Conservation (phyloP, 2,113 vertebrate genomes). For the Sinocyclocheilus anshuiensis region DNA sequence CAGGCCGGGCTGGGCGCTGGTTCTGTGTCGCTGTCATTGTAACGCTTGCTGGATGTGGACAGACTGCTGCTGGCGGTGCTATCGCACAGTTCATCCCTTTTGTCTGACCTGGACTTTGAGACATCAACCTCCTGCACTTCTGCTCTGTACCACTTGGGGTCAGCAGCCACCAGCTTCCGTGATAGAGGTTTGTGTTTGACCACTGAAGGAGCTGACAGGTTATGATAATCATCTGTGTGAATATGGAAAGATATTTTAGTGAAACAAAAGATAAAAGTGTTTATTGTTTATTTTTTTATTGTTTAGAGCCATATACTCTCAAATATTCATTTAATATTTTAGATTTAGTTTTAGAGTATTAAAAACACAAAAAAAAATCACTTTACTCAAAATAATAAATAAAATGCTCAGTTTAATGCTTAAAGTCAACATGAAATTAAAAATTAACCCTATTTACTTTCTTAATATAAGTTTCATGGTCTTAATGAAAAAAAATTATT, state of each 20-base stretch:
- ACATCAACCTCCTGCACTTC: slow-evolving; percentile 67
- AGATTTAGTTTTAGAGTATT: neutral
- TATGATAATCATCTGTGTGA: slow-evolving; percentile 67
- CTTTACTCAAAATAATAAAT: neutral
- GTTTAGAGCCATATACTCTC: neutral
- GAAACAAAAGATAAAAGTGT: neutral
- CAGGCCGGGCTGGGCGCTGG: slow-evolving; percentile 72
- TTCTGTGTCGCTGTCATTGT: slow-evolving; percentile 62
- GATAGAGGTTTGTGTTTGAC: slow-evolving; percentile 55
- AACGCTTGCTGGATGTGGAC: slow-evolving; percentile 51
- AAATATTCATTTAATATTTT: neutral
- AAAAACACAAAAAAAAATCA: neutral
- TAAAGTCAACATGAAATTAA: neutral
- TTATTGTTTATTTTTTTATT: too few species aligned
- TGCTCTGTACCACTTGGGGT: slow-evolving; percentile 63
- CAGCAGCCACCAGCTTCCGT: slow-evolving; percentile 61
- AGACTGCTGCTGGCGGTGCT: slow-evolving; percentile 64
- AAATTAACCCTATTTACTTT: neutral
- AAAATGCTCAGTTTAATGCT: neutral
- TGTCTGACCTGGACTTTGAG: slow-evolving; percentile 61
- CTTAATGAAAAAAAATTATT: neutral
- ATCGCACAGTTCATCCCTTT: slow-evolving; percentile 64
- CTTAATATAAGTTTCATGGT: neutral
- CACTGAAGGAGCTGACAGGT: slow-evolving; percentile 36
- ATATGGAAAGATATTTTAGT: neutral